Evolutionary conservation across 2,797 vertebrate species (phyloP).

Genomic region (Carapus acus): DNA sequence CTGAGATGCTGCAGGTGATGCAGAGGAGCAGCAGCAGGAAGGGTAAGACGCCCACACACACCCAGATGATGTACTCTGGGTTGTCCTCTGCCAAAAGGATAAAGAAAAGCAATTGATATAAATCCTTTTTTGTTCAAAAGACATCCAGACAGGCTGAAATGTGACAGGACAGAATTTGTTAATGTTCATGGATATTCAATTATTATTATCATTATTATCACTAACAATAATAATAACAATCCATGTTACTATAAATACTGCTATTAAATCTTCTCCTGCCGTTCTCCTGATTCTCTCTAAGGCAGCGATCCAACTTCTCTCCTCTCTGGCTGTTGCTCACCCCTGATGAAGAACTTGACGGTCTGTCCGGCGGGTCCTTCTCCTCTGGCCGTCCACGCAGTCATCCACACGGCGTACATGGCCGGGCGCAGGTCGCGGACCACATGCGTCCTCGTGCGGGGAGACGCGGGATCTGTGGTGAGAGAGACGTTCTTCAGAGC

Average conservation of each 20-base stretch:
- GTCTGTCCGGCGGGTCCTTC: constrained; percentile 65
- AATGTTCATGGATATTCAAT: no score
- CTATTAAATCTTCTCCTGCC: no score
- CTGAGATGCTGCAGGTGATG: constrained; percentile 62
- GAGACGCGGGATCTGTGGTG: constrained; percentile 33
- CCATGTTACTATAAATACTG: no score
- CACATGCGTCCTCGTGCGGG: constrained; percentile 10
- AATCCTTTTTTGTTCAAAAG: no score
- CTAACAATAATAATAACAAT: no score
- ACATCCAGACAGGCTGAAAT: no score
- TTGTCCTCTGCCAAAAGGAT: constrained; percentile 52
- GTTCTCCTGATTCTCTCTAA: no score
- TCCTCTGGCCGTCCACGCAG: constrained; percentile 73
- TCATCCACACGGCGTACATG: constrained; percentile 77
- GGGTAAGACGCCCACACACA: not conserved
- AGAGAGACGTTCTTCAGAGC: no score
- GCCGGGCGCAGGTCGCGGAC: constrained; percentile 42
- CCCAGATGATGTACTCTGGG: not conserved
- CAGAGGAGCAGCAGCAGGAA: constrained; percentile 27
- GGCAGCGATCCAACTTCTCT: not conserved
- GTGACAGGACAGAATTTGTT: no score
- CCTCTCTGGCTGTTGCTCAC: constrained; percentile 37
- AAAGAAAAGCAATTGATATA: constrained; percentile 5
- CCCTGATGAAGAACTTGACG: constrained; percentile 43
- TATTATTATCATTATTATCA: no score